phyloP scores from a whole-genome alignment of 2,797 vertebrate genomes.

The Chloroceryle amazona region DNA sequence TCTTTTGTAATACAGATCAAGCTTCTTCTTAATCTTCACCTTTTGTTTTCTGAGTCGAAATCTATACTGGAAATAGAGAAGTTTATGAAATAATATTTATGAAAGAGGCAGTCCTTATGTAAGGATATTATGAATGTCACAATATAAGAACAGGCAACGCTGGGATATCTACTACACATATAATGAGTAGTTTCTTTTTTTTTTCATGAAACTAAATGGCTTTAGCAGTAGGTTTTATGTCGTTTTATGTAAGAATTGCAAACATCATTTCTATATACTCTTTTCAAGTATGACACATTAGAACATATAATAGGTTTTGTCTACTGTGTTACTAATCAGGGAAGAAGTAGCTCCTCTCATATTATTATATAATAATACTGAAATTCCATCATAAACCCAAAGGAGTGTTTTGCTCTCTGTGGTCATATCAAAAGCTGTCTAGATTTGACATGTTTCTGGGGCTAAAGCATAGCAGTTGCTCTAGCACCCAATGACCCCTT shows the following conservation, averaged over 20 bases:
- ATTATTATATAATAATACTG: neutral
- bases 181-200: no score
- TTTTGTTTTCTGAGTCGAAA: no score
- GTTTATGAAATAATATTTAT: neutral
- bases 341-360: neutral
- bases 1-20: neutral
- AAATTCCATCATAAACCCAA: neutral
- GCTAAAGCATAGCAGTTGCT: neutral
- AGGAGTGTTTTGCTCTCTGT: neutral
- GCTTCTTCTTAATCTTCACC: neutral
- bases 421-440: neutral
- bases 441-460: neutral
- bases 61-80: rapidly evolving
- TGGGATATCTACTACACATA: neutral
- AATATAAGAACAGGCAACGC: rapidly evolving
- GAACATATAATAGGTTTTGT: neutral
- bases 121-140: neutral
- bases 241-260: neutral
- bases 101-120: neutral
- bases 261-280: neutral
- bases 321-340: neutral
- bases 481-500: neutral
- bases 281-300: neutral
- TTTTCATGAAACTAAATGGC: neutral
- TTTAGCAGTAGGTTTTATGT: neutral